Percentiles rank a stretch among this genome's conserved stretches.
Conservation (phyloP, 2,888 invertebrate genomes). For the Philaethria dido region DNA sequence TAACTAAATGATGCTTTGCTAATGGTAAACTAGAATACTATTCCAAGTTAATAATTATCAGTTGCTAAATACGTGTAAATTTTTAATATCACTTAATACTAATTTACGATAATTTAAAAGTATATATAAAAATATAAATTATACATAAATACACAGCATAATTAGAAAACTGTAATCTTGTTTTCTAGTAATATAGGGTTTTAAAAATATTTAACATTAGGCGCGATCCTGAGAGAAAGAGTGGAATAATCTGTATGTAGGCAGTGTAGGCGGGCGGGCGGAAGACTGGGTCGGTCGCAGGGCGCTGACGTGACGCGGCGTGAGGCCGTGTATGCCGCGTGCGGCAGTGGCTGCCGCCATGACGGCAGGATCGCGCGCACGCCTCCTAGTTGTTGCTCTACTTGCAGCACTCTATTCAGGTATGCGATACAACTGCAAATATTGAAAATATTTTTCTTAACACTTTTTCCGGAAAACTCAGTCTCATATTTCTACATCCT, state of each 20-base stretch:
- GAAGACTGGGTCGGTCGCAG: constrained; percentile 47
- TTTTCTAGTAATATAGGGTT: not conserved
- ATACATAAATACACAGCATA: not conserved
- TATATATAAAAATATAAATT: not conserved
- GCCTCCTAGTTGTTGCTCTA: constrained; percentile 63
- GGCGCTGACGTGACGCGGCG: constrained; percentile 42
- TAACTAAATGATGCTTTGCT: constrained; percentile 3
- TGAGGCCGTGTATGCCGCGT: constrained; percentile 50
- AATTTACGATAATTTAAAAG: too few species aligned
- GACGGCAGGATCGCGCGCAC: constrained; percentile 76
- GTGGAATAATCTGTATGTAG: constrained; percentile 41
- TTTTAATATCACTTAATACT: not conserved
- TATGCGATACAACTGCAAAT: constrained; percentile 47
- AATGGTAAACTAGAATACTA: not conserved
- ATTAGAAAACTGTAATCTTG: not conserved
- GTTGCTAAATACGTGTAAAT: too few species aligned
- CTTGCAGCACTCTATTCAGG: constrained; percentile 77
- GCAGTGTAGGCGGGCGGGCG: constrained; percentile 45
- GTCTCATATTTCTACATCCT: not conserved
- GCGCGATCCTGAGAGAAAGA: constrained; percentile 19
- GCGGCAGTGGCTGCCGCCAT: constrained; percentile 78
- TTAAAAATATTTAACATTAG: constrained; percentile 4
- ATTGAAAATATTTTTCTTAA: not conserved
- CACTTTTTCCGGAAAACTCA: not conserved
- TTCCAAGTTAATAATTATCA: not conserved